Evolutionary conservation across 1,140 invertebrate species (phyloP), one percentile per base, ranked within the genome.

Genomic region (Panagrolaimus sp.): DNA sequence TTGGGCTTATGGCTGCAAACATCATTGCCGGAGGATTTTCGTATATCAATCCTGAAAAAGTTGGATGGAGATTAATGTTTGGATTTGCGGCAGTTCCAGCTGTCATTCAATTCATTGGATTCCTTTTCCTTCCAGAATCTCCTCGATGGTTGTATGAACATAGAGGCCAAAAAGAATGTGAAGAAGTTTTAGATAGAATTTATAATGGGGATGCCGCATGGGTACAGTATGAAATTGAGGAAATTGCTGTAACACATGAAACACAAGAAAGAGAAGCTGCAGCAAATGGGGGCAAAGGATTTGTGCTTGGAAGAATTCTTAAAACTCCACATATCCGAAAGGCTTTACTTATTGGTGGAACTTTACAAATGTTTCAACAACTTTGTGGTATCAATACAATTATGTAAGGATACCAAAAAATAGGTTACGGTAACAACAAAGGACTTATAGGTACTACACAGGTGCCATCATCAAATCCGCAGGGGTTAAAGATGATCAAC

Each of bases 331-430:
- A 82, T 14, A 77, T 87, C 5, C 71, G 85, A 24, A 77, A 85
- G 67, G 87, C 88, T 4, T 82, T 89, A 0, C 32, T 88, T n/a
- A 80, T 89, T 7, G 88, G 88, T 1, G 88, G 86, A 77, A 75
- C 84, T 43, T 81, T 89, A 17, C 87, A 88, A 73, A 79, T 85
- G 45, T 84, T 88, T 45, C 87, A 88, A 77, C 88, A 88, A 76
- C 72, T 89, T 1, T 82, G 86, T 15, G 88, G 88, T 52, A 88
- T 89, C 71, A 89, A 89, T 74, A 88, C 87, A 14, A 86, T 89
- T 52, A 89, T 89, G 88, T 88, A 58, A 28, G 44, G 73, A 15
- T 9, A 71, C 15, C 15, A 15, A 43, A 12, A 3, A 28, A 58
- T 58, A n/a, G 14, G 0, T n/a, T 58, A 38, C 32, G 15, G 28